phyloP scores from a whole-genome alignment of 2,113 vertebrate species.

The Hippocampus mohnikei region DNA sequence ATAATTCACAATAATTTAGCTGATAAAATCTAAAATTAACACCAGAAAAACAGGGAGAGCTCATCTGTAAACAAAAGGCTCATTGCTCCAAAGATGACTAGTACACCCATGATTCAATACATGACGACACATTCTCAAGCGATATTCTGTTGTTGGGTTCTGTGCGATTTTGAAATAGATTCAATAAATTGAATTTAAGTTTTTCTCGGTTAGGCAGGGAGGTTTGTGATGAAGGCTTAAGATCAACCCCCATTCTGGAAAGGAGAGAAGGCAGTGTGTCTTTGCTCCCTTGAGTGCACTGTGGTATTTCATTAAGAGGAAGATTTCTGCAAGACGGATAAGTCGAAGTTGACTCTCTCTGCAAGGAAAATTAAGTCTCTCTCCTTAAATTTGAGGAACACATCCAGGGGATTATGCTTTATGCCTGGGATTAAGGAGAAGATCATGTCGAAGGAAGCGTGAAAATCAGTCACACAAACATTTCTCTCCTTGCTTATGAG shows the following conservation, averaged over 20 bases:
- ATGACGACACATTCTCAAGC: no score
- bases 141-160: neutral
- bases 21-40: no score
- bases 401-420: constrained; percentile 23
- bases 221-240: constrained; percentile 34
- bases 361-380: constrained; percentile 7
- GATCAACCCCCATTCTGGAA: neutral
- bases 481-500: neutral
- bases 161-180: neutral
- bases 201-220: neutral
- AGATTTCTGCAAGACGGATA: constrained; percentile 28
- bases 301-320: constrained; percentile 20
- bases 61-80: no score
- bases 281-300: constrained; percentile 19
- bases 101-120: no score
- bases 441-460: constrained; percentile 5
- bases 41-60: no score
- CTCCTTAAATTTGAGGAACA: constrained; percentile 31
- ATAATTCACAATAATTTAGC: no score
- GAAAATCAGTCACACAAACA: constrained; percentile 16
- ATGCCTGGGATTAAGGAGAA: constrained; percentile 17
- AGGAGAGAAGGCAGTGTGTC: constrained; percentile 11
- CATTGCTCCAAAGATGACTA: no score
- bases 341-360: constrained; percentile 27
- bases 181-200: neutral